phyloP scores from a whole-genome alignment of 2,888 invertebrate species.

The Chalcis sispes region DNA sequence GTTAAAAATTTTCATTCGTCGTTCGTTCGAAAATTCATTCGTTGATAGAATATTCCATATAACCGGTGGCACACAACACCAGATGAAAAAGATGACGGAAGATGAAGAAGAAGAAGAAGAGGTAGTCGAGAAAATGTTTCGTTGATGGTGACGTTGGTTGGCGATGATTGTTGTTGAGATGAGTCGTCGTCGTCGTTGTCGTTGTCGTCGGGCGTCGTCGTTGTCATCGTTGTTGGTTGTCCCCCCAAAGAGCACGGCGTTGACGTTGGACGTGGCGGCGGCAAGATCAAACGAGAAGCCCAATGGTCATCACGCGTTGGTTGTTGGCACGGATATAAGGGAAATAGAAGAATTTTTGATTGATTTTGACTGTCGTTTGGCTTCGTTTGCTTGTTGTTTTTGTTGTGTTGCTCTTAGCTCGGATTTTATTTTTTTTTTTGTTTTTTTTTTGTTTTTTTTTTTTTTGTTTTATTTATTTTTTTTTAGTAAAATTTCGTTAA shows the following conservation, averaged over 20 bases:
- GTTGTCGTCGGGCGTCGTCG: slow-evolving; percentile 47
- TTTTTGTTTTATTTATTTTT: background rate
- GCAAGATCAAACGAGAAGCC: background rate
- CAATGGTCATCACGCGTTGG: slow-evolving; percentile 13
- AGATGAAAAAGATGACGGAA: background rate
- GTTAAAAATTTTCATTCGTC: too few relatives aligned
- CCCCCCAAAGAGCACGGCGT: slow-evolving; percentile 16
- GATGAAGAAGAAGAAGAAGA: slow-evolving; percentile 46
- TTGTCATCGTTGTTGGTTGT: slow-evolving; percentile 44
- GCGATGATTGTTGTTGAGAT: slow-evolving; percentile 24
- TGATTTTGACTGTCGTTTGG: slow-evolving; percentile 46
- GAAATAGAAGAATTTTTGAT: slow-evolving; percentile 76
- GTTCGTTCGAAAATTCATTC: too few relatives aligned
- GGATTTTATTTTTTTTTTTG: slow-evolving; percentile 1
- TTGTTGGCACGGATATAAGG: slow-evolving; percentile 72
- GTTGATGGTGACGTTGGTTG: slow-evolving; percentile 28
- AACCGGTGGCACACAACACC: background rate
- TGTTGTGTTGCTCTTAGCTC: too few relatives aligned
- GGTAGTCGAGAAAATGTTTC: too few relatives aligned
- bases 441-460: slow-evolving; percentile 4
- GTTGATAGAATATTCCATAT: too few relatives aligned
- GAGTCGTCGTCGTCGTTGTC: slow-evolving; percentile 54
- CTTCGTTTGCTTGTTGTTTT: slow-evolving; percentile 18
- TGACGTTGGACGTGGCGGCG: background rate
- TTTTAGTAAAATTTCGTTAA: background rate